Percentiles rank a stretch among this genome's conserved stretches.
Conservation (phyloP, 1,140 invertebrate genomes). For the Trichogramma pretiosum region DNA sequence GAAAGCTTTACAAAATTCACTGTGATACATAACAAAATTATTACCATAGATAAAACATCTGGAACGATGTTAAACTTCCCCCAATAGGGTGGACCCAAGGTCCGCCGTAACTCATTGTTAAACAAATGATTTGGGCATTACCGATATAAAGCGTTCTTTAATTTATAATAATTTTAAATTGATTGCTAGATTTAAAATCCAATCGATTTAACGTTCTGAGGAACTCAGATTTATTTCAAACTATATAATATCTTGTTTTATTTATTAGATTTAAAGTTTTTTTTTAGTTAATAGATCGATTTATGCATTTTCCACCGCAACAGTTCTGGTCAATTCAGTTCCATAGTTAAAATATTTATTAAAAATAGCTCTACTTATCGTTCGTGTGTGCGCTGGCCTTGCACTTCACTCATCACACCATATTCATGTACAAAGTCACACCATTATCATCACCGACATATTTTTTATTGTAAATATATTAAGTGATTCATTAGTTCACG, state of each 20-base stretch:
- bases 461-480: no score
- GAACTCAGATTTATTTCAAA: no score
- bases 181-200: constrained; percentile 2
- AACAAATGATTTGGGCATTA: constrained; percentile 2
- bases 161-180: background rate
- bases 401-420: no score
- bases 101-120: background rate
- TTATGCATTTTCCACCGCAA: constrained; percentile 29
- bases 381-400: constrained; percentile 39
- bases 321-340: constrained; percentile 49
- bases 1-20: constrained; percentile 12
- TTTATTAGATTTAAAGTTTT: no score
- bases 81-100: no score
- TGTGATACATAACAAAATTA: constrained; percentile 20
- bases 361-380: constrained; percentile 30
- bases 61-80: background rate
- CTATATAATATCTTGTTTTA: no score
- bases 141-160: background rate
- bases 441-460: no score
- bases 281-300: no score
- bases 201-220: no score
- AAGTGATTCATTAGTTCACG: no score
- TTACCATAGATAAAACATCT: no score
- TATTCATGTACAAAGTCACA: no score
- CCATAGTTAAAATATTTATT: constrained; percentile 42